A percentile compares a stretch with the other conserved stretches of the same genome.
phyloP scores from a whole-genome alignment of 37 sponge, comb jelly and placozoan genomes.

The Spongilla lacustris region DNA sequence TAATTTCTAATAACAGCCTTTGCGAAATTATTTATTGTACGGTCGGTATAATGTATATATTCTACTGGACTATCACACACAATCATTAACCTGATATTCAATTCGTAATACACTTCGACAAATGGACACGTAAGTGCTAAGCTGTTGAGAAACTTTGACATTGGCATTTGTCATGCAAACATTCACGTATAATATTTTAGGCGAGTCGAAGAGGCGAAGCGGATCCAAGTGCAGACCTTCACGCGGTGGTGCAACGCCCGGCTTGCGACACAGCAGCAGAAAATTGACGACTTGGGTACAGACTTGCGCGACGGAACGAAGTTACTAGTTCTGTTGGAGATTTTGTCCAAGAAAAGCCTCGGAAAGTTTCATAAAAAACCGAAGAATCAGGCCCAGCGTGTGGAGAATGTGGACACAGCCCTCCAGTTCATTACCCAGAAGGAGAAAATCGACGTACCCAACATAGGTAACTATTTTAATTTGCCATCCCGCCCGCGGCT shows the following conservation, averaged over 20 bases:
- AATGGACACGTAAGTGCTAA: background rate
- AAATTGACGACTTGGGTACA: constrained; percentile 69
- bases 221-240: constrained; percentile 97
- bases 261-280: constrained; percentile 57
- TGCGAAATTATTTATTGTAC: too few species aligned
- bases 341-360: constrained; percentile 80
- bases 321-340: constrained; percentile 82
- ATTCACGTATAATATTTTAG: background rate
- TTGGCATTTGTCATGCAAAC: background rate
- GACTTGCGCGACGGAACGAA: constrained; percentile 90
- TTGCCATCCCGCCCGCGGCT: background rate
- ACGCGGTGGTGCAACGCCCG: constrained; percentile 98
- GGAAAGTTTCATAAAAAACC: constrained; percentile 86
- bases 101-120: background rate
- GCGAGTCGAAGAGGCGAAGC: constrained; percentile 80
- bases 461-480: constrained; percentile 81
- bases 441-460: constrained; percentile 77
- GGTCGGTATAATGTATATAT: too few species aligned
- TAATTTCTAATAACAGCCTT: too few species aligned
- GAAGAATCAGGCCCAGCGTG: constrained; percentile 77
- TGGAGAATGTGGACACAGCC: constrained; percentile 87
- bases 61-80: too few species aligned
- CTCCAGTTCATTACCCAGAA: constrained; percentile 79
- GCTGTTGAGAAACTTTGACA: background rate
- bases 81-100: too few species aligned